These are phyloP conservation scores for Doryteuthis pealeii DNA, from an alignment of 1,140 invertebrate species.

Conservation along the genomic window DNA sequence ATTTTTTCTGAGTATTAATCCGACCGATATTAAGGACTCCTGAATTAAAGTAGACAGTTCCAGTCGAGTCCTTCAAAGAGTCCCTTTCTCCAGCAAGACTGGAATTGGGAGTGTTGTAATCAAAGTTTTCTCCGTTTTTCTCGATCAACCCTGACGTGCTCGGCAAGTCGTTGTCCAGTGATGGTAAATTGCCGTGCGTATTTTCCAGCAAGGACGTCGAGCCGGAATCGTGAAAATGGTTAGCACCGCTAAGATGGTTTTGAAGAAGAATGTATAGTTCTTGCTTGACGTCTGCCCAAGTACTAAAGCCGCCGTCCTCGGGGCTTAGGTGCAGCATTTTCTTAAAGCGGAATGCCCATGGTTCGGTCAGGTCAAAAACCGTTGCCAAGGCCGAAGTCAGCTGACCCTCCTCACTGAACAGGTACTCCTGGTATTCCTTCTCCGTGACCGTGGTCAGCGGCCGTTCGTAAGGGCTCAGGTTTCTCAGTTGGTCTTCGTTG, in stretches of 20 bases:
- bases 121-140: not conserved
- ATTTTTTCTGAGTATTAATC: not conserved
- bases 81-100: not conserved
- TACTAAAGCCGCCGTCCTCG: slow-evolving; percentile 14
- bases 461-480: not conserved
- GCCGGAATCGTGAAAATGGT: not conserved
- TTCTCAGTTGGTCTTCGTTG: slow-evolving; percentile 8
- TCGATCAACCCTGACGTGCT: not conserved
- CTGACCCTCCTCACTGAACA: slow-evolving; percentile 11
- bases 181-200: not conserved
- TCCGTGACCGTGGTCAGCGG: not conserved
- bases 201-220: not conserved
- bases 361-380: slow-evolving; percentile 11
- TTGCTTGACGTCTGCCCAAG: slow-evolving; percentile 2
- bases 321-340: not conserved
- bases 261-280: not conserved
- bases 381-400: not conserved
- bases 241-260: slow-evolving; percentile 2
- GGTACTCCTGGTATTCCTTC: slow-evolving; percentile 14
- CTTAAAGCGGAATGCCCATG: slow-evolving; percentile 12
- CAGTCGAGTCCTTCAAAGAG: not conserved
- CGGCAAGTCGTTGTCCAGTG: not conserved
- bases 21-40: not conserved
- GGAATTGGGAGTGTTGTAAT: not conserved
- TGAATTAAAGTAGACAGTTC: not conserved